Evolutionary conservation across 2,888 invertebrate genomes (phyloP), one percentile per base, ranked within the genome.

Genomic region (Drosophila mayaguana): DNA sequence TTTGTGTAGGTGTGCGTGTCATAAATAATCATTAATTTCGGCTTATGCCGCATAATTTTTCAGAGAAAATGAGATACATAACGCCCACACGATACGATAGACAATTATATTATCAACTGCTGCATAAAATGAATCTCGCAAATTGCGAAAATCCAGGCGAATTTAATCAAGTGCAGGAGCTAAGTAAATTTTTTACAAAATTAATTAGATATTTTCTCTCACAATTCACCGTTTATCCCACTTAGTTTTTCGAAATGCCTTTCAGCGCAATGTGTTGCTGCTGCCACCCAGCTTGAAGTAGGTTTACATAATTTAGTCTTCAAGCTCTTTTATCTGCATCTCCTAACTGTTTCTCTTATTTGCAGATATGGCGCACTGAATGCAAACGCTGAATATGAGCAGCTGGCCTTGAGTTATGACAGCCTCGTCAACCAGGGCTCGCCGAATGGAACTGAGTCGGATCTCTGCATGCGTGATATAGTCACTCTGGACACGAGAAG

Each of bases 31-130:
- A 67, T 72, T 78, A 72, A 74, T 61, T 60, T 64, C 45, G 18
- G 36, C 53, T 48, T 46, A 56, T 54, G 34, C 50, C 22, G 45
- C 54, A 42, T 42, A 42, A 57, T 60, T 57, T 70, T 59, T 5
- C 48, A 57, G 91, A 91, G 73, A 87, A 89, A 69, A 81, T 91
- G 66, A 90, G 90, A 18, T 91, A 78, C 60, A 81, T 78, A 57
- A 78, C 91, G 5, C 81, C 90, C 9, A 91, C 89, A 20, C 82
- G 90, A 4, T 91, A 76, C 54, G 91, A 91, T 20, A 78, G 84
- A 20, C 90, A 91, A 46, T 61, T 84, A n/a, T 87, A 82, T 61
- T 86, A 84, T 62, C 72, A 90, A 57, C 60, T 91, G 18, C 66
- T 91, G 54, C 84, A 89, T 25, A 73, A 80, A 42, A 75, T 91